Evolutionary conservation across 2,797 vertebrate genomes (phyloP), one percentile per base, ranked within the genome.

Genomic region (Cichlasoma orientale): DNA sequence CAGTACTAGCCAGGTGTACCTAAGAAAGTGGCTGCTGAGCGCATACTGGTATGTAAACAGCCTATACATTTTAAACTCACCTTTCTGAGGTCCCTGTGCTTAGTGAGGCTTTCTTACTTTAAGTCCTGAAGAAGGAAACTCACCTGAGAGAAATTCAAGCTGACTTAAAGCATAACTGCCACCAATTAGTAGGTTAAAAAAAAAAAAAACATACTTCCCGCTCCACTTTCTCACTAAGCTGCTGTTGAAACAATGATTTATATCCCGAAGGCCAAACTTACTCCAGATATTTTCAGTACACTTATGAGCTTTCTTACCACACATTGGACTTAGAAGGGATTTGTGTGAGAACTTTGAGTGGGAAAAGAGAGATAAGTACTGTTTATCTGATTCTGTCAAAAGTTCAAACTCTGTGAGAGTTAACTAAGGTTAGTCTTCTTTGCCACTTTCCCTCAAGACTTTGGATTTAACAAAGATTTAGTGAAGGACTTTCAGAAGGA

Each of bases 371-470:
- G 82, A 86, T 88, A 87, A 86, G 74, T 66, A 9, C 53, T 52
- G 54, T 82, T 88, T 85, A 91, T 92, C 87, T 87, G 85, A 89
- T 86, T 71, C 72, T 83, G 78, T 86, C 61, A 69, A 83, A 83
- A 27, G 83, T 84, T 88, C 58, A 79, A 61, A 81, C 77, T 21
- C 58, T 74, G 76, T 54, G 75, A 88, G 70, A 77, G 78, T 77
- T 72, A 11, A 66, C 80, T 21, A 57, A 77, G 82, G 75, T 83
- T 86, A 58, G 79, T 66, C 72, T 56, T 33, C 56, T 80, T 69
- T 74, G 16, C 72, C 13, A 13, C 71, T 78, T 75, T 66, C 69
- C 79, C 75, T 41, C 13, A 57, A 86, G 78, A 86, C 79, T 71
- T 83, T 76, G 79, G 83, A 82, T 87, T 91, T 85, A 85, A 89